phyloP scores from a whole-genome alignment of 2,888 invertebrate genomes.

The Aporophyla nigra region DNA sequence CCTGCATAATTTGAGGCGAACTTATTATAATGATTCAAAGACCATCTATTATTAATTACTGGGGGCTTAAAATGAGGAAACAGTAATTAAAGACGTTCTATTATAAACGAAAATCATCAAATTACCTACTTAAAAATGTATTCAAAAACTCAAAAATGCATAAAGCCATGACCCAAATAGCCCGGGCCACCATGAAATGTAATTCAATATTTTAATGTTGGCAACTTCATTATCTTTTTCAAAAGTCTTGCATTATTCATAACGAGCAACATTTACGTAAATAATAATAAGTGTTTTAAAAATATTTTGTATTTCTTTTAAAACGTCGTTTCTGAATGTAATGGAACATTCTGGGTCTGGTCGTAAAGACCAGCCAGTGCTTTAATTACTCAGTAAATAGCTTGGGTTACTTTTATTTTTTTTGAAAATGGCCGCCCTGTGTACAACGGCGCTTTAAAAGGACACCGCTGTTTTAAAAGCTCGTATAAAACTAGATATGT shows the following conservation, averaged over 20 bases:
- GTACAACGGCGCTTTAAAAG: conserved; percentile 35
- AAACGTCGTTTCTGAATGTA: conserved; percentile 63
- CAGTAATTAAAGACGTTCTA: background rate
- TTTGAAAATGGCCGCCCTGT: conserved; percentile 60
- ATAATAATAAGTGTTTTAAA: conserved; percentile 69
- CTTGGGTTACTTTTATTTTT: conserved; percentile 65
- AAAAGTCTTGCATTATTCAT: conserved; percentile 69
- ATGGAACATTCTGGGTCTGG: conserved; percentile 69
- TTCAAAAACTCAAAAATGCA: conserved; percentile 16
- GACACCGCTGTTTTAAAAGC: conserved; percentile 34
- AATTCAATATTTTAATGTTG: conserved; percentile 43
- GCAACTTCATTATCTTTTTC: conserved; percentile 51
- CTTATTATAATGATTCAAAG: background rate
- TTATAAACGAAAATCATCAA: background rate
- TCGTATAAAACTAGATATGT: conserved; percentile 33
- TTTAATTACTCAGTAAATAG: conserved; percentile 79
- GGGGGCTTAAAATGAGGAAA: background rate
- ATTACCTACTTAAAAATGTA: background rate
- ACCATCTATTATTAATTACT: background rate
- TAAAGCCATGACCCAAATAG: conserved; percentile 18
- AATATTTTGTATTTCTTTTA: conserved; percentile 63
- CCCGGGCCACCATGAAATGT: conserved; percentile 33
- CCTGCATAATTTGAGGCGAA: background rate
- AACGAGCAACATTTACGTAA: conserved; percentile 72
- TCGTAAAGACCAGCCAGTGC: conserved; percentile 73